Percentiles rank a stretch among this genome's conserved stretches.
Conservation (phyloP, 1,140 invertebrate genomes). For the Macrosteles quadrilineatus region DNA sequence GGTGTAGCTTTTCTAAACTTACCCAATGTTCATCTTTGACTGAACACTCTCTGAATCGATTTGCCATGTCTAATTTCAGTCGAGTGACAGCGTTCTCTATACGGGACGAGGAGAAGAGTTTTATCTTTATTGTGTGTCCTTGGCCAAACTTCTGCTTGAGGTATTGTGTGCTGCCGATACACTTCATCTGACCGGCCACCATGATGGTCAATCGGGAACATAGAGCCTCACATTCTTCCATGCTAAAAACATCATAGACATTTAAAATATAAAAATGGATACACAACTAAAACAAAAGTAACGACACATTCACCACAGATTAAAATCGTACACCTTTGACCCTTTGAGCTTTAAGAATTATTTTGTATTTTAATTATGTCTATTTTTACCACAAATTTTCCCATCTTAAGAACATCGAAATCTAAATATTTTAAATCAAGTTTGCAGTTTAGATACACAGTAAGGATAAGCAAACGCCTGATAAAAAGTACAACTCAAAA, state of each 20-base stretch:
- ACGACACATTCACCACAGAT: no score
- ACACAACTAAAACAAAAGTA: no score
- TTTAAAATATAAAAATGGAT: no score
- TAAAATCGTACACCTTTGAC: no score
- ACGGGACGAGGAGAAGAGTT: constrained; percentile 26
- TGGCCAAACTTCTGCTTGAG: constrained; percentile 52
- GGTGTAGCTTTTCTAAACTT: not conserved
- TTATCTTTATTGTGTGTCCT: constrained; percentile 54
- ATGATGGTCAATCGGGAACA: constrained; percentile 85
- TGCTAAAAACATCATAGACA: constrained; percentile 32
- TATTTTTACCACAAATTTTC: no score
- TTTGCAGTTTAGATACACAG: no score
- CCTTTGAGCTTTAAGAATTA: no score
- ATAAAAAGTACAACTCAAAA: no score
- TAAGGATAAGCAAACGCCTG: no score
- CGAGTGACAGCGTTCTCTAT: not conserved
- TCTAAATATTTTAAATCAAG: no score
- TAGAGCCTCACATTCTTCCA: constrained; percentile 71
- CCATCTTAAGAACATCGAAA: no score
- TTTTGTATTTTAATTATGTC: no score
- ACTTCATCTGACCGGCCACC: constrained; percentile 71
- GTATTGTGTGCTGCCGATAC: constrained; percentile 52
- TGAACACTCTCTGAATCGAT: not conserved
- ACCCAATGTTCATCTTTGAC: constrained; percentile 25
- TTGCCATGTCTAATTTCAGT: not conserved